Conservation (phyloP, 1,140 invertebrate genomes). For the Maniola jurtina region DNA sequence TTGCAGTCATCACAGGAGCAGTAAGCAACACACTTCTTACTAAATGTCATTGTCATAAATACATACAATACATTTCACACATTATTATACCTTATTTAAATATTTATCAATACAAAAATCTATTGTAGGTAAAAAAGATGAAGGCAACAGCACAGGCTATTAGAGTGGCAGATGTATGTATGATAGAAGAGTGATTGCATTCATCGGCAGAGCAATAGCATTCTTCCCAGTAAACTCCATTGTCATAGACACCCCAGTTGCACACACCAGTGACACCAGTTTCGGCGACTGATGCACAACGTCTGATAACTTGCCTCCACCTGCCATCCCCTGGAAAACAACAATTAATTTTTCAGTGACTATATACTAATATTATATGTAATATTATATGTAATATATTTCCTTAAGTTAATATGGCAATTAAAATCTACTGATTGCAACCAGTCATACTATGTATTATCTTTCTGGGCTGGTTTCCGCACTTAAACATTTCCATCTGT, state of each 20-base stretch:
- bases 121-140: constrained; percentile 11
- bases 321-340: constrained; percentile 90
- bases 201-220: constrained; percentile 94
- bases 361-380: no score
- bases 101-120: neutral
- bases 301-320: constrained; percentile 93
- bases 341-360: constrained; percentile 2
- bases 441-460: no score
- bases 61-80: no score
- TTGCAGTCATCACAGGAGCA: no score
- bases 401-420: no score
- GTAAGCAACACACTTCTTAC: no score
- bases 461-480: no score
- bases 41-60: no score
- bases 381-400: no score
- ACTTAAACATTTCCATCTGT: no score
- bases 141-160: constrained; percentile 12
- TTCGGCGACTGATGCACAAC: constrained; percentile 93
- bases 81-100: neutral
- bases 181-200: constrained; percentile 82
- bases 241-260: constrained; percentile 95
- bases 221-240: constrained; percentile 96
- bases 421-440: no score
- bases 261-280: constrained; percentile 94
- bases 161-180: constrained; percentile 31